Base-by-base conservation (phyloP, 2,888 invertebrate species). In the Sipunculus nudus region DNA sequence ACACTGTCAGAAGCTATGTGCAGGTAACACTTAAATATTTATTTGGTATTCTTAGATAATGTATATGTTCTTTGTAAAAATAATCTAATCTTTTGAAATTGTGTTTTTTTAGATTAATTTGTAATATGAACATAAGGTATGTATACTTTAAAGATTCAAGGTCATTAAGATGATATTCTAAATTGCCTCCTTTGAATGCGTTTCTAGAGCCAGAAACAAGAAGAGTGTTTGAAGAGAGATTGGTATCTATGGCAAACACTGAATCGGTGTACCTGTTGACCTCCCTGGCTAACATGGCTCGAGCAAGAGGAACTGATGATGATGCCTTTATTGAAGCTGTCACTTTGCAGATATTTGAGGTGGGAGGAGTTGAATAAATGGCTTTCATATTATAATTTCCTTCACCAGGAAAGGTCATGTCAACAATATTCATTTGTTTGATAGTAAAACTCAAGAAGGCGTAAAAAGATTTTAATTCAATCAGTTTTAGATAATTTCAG, bases 271-370 rank as follows among this genome's bases (percentile, higher is more conserved):
- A 91, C 84, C 84, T 92, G 47, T 79, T 93, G 50, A 91, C 91
- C 61, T 89, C 92, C 2, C 89, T 92, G 77, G 89, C 91, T 43
- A 91, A 91, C 80, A 92, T 93, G 90, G 91, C 90, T 13, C 84
- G 90, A 76, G 88, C 89, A 3, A 86, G 92, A 63, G 78, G 79
- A 45, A 78, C 84, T 6, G 83, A 84, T 49, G 91, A 92, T 75
- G 86, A 87, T 74, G 86, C 87, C 28, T 89, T 92, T 74, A 88
- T 92, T 49, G 85, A 87, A 75, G 85, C 87, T 28, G 87, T 90
- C 25, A 89, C 89, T 0, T 83, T 89, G 47, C 89, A 91, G 79
- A 86, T 92, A 49, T 89, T 91, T 75, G 88, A 89, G 85, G 91
- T 90, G 52, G 64, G 59, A n/a, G n/a, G n/a, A n/a, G n/a, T n/a